Percentiles rank a stretch among this genome's conserved stretches.
These are phyloP conservation scores for Vollenhovia emeryi DNA, from an alignment of 1,140 invertebrate species.

Conservation along the genomic window DNA sequence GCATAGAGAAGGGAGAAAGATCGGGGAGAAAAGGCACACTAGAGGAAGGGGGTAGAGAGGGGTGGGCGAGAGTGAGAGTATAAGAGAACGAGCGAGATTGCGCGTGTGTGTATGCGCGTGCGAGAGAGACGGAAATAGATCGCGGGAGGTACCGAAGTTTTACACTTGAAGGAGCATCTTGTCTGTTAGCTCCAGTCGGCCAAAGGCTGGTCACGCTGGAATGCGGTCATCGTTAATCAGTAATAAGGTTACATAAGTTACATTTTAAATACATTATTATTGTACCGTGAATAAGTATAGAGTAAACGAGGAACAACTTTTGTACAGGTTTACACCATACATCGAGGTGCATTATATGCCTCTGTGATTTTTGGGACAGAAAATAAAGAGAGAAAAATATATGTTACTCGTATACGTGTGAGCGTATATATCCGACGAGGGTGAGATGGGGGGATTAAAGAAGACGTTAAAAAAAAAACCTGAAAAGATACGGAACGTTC, in stretches of 20 bases:
- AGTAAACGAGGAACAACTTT: conserved; percentile 83
- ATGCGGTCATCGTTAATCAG: conserved; percentile 85
- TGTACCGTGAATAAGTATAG: conserved; percentile 83
- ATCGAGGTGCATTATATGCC: conserved; percentile 78
- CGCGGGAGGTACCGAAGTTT: conserved; percentile 73
- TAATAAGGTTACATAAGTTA: conserved; percentile 85
- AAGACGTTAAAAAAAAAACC: conserved; percentile 27
- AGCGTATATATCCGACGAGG: conserved; percentile 65
- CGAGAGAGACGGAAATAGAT: conserved; percentile 38
- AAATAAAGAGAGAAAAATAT: conserved; percentile 72
- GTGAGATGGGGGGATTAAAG: conserved; percentile 11
- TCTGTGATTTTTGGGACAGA: conserved; percentile 82
- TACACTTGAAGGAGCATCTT: conserved; percentile 84
- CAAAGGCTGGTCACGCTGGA: conserved; percentile 85
- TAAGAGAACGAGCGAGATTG: conserved; percentile 10
- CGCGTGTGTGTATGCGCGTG: neutral
- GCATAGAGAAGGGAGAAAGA: conserved; percentile 75
- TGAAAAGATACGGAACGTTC: neutral
- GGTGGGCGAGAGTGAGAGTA: conserved; percentile 24
- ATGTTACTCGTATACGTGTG: conserved; percentile 64
- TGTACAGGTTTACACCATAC: conserved; percentile 84
- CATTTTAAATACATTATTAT: conserved; percentile 85
- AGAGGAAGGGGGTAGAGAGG: conserved; percentile 2
- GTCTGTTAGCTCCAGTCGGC: conserved; percentile 86
- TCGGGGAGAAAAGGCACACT: conserved; percentile 28